Evolutionary conservation across 2,797 vertebrate genomes (phyloP).

Genomic region (Carduelis carduelis): DNA sequence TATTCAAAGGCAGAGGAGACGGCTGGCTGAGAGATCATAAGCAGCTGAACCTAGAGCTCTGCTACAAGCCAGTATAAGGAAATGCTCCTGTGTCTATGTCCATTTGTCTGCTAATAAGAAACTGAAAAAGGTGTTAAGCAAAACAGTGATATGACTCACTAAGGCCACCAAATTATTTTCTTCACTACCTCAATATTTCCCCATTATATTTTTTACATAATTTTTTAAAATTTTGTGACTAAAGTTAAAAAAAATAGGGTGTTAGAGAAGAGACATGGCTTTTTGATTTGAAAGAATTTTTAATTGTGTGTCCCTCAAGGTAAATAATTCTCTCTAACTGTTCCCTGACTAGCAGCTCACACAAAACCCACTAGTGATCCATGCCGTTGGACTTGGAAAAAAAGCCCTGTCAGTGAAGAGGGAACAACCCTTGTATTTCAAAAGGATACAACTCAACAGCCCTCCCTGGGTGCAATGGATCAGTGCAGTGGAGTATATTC

Average conservation of each 20-base stretch:
- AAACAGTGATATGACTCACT: not conserved
- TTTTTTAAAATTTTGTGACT: not conserved
- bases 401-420: not conserved
- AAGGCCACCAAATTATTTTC: not conserved
- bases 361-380: not conserved
- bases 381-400: not conserved
- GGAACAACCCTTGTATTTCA: not conserved
- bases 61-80: not conserved
- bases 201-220: not conserved
- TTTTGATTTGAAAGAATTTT: not conserved
- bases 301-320: not conserved
- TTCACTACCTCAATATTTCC: not conserved
- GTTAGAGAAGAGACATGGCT: not conserved
- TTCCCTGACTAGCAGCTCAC: not conserved
- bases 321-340: not conserved
- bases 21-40: not conserved
- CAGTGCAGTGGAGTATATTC: not conserved
- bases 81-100: not conserved
- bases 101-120: not conserved
- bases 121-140: not conserved
- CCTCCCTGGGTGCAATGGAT: not conserved
- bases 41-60: not conserved
- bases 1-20: not conserved
- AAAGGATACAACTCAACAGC: not conserved
- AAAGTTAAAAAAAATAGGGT: accelerated